These are phyloP conservation scores for Zingel zingel DNA, from an alignment of 2,113 vertebrate genomes.

Conservation along the genomic window DNA sequence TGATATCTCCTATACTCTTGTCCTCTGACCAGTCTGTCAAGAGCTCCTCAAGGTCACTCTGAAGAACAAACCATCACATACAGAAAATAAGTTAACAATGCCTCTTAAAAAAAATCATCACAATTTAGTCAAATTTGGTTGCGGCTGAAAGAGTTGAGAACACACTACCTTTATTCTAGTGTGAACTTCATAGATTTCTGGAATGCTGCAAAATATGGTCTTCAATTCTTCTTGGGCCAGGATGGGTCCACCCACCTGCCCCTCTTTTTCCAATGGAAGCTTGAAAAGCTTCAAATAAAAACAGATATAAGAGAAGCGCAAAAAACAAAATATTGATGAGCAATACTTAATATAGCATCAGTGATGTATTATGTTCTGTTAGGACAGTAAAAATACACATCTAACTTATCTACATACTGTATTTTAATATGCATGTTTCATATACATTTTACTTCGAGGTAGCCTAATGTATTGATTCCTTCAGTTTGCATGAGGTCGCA, in stretches of 20 bases:
- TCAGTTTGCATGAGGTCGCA: background rate
- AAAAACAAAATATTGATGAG: background rate
- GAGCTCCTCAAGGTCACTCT: slow-evolving; percentile 95
- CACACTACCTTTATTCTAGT: slow-evolving; percentile 92
- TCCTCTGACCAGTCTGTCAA: slow-evolving; percentile 95
- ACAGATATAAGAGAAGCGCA: background rate
- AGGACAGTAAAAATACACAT: background rate
- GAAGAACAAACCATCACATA: slow-evolving; percentile 17
- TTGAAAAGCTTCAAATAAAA: slow-evolving; percentile 90
- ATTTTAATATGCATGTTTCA: background rate
- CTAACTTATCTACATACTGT: background rate
- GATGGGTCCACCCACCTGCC: slow-evolving; percentile 95
- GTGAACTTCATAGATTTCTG: slow-evolving; percentile 97
- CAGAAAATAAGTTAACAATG: background rate
- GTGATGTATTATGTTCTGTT: background rate
- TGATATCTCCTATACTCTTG: slow-evolving; percentile 93
- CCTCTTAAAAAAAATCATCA: background rate
- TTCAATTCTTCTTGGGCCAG: slow-evolving; percentile 97
- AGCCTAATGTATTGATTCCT: background rate
- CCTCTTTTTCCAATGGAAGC: slow-evolving; percentile 93
- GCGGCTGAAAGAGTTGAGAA: background rate
- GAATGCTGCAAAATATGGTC: slow-evolving; percentile 98
- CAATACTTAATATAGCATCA: background rate
- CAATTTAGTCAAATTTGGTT: background rate
- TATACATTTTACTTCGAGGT: too few species aligned